Evolutionary conservation across 2,797 vertebrate genomes (phyloP), one percentile per base, ranked within the genome.

Genomic region (Salmo trutta): DNA sequence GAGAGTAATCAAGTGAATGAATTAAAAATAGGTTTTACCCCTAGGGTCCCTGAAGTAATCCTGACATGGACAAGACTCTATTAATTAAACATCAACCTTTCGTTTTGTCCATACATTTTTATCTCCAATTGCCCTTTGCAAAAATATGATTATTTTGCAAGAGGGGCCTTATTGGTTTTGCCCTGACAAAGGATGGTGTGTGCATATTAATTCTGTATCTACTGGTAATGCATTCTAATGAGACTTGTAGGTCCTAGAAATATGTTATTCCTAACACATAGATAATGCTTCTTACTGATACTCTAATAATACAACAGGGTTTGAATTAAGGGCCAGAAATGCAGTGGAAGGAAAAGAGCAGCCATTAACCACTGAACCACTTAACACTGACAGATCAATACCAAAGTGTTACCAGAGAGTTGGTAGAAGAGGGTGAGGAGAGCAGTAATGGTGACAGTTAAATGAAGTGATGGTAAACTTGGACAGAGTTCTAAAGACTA

Each of bases 11-110:
- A 81, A 69, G 77, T 76, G 68, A 70, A 77, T 83, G 78, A 81
- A 88, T 87, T 82, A 87, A 85, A 87, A 75, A 78, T 64, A 54
- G 70, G 81, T 84, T 85, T 72, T 74, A 71, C 71, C 75, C 77
- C 53, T 19, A 64, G 62, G 79, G 80, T 74, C 67, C 67, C 72
- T 54, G 77, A 80, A 88, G 74, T 75, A 80, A 90, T 91, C 83
- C 81, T 67, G 53, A 82, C 70, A 81, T 51, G n/a, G 51, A 67
- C 72, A 75, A 83, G 73, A 71, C 77, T 82, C 41, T 77, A 84
- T 84, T 87, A 87, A 88, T 88, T 83, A 85, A 74, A 81, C 71
- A 51, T 62, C 82, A 81, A 83, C 81, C 84, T 88, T 80, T 85
- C 16, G 36, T 86, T 66, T 47, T 31, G 5, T 77, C 71, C 67